Percentiles rank a stretch among this genome's conserved stretches.
Conservation (phyloP, 2,888 invertebrate genomes). For the Synanthedon myopaeformis region DNA sequence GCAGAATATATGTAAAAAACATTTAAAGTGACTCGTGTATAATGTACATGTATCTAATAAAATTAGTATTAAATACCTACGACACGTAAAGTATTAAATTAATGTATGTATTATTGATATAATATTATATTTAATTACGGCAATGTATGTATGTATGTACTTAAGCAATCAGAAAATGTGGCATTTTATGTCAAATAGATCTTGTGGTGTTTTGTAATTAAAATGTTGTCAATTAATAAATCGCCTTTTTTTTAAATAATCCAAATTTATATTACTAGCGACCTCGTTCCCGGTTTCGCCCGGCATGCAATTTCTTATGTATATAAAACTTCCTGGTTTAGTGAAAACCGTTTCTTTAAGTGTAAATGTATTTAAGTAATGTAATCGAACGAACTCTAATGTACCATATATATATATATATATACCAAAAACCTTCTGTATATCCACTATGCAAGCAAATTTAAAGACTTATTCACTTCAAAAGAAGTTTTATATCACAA, state of each 20-base stretch:
- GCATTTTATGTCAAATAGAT: slow-evolving; percentile 61
- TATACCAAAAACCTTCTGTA: no score
- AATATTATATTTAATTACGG: slow-evolving; percentile 49
- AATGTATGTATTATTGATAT: slow-evolving; percentile 49
- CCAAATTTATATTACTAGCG: no score
- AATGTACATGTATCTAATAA: slow-evolving; percentile 41
- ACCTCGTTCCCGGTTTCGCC: no score
- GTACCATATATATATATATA: no score
- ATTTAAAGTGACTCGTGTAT: slow-evolving; percentile 39
- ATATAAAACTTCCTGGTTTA: no score
- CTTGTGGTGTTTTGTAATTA: slow-evolving; percentile 71
- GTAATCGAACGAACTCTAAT: no score
- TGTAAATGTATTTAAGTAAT: no score
- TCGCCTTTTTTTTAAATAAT: neutral
- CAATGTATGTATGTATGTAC: slow-evolving; percentile 66
- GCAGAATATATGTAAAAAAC: slow-evolving; percentile 7
- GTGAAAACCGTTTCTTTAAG: no score
- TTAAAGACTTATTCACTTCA: no score
- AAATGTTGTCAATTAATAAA: slow-evolving; percentile 66
- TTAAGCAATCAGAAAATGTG: slow-evolving; percentile 56
- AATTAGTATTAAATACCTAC: slow-evolving; percentile 63
- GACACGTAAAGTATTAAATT: slow-evolving; percentile 55
- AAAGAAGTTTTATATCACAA: no score
- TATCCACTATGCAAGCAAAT: no score
- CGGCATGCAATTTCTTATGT: no score